Conservation (phyloP, 2,797 vertebrate genomes). For the Ficedula albicollis region DNA sequence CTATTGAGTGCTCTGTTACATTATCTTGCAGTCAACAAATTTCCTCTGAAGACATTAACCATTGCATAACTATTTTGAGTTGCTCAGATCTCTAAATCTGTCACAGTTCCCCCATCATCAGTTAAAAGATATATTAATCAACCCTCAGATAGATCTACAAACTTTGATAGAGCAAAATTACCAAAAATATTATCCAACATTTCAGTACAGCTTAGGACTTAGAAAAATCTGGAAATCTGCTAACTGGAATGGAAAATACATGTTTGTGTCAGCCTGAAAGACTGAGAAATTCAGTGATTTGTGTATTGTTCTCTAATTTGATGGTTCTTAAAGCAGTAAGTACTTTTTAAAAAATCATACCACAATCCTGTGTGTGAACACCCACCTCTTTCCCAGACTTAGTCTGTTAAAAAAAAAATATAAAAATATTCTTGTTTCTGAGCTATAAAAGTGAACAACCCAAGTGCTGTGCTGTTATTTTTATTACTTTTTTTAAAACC, state of each 20-base stretch:
- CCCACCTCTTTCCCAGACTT: not conserved
- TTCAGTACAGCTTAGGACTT: not conserved
- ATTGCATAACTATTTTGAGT: not conserved
- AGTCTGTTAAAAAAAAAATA: not conserved
- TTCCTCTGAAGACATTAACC: not conserved
- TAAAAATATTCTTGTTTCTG: slow-evolving; percentile 13
- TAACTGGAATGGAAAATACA: not conserved
- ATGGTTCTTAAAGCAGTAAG: not conserved
- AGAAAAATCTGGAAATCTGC: not conserved
- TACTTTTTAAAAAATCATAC: not conserved
- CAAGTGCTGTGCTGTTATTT: not conserved
- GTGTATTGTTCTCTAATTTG: not conserved
- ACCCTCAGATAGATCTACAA: not conserved
- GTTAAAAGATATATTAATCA: slow-evolving; percentile 7
- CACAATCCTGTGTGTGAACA: not conserved
- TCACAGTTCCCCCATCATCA: not conserved
- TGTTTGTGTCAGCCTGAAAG: not conserved
- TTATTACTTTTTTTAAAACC: not conserved
- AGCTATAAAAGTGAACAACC: not conserved
- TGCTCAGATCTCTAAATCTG: not conserved
- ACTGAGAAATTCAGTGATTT: not conserved
- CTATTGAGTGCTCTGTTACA: not conserved
- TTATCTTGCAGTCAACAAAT: not conserved
- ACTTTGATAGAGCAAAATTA: not conserved
- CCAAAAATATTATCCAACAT: not conserved